These are phyloP conservation scores for Leucozona laternaria DNA, from an alignment of 2,888 invertebrate genomes.

Conservation along the genomic window DNA sequence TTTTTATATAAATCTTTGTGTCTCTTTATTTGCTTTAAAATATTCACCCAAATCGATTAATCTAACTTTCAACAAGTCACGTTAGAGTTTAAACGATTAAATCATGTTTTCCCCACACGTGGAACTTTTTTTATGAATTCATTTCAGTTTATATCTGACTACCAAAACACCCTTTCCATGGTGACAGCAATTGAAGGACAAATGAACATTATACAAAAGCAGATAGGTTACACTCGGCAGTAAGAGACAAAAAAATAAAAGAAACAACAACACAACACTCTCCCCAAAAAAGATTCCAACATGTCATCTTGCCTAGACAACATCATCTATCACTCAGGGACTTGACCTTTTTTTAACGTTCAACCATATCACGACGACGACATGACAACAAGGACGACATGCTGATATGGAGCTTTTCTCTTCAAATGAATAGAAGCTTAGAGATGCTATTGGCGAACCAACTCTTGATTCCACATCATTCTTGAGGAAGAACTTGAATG, in stretches of 20 bases:
- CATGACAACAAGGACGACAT: conserved; percentile 57
- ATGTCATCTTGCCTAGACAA: conserved; percentile 76
- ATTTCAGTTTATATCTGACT: background rate
- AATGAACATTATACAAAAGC: conserved; percentile 41
- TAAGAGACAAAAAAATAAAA: conserved; percentile 15
- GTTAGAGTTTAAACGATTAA: conserved; percentile 50
- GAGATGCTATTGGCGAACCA: conserved; percentile 28
- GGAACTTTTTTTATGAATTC: conserved; percentile 10
- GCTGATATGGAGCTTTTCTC: conserved; percentile 70
- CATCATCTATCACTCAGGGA: conserved; percentile 84
- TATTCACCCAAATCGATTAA: conserved; percentile 33
- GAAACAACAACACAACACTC: conserved; percentile 32
- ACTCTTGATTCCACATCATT: conserved; percentile 18
- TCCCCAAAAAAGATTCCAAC: conserved; percentile 71
- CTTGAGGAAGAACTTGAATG: background rate
- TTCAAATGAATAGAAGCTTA: conserved; percentile 48
- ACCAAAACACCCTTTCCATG: conserved; percentile 18
- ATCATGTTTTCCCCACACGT: conserved; percentile 40
- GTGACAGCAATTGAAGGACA: conserved; percentile 15
- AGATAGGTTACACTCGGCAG: background rate
- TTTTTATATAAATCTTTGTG: too few relatives aligned
- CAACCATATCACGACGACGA: conserved; percentile 64
- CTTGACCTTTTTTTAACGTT: conserved; percentile 83
- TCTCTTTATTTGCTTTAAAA: too few relatives aligned
- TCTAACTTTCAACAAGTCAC: conserved; percentile 39